Base-by-base conservation (phyloP, 2,888 invertebrate species). In the Cephus rjabovi region DNA sequence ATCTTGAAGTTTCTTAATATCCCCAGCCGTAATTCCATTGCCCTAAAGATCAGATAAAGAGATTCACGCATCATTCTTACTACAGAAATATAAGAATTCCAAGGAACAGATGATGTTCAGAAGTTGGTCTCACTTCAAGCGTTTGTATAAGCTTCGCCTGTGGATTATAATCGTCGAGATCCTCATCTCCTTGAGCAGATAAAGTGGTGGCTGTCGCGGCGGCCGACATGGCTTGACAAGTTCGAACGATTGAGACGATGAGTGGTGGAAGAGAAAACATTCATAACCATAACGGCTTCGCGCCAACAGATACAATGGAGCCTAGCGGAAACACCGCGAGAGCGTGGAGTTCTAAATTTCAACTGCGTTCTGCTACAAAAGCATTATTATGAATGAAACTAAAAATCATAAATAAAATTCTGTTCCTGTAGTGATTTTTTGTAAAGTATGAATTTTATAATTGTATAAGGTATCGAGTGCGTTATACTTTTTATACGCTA, bases 1-100 rank as follows among this genome's bases (percentile, higher is more conserved):
- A 89, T 98, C 98, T 90, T 96, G 95, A 69, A 99, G 92, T 89
- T 98, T 98, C 91, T 98, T 98, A 2, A 99, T 95, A 90, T 99
- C 99, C 3, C 95, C 95, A 6, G 96, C 94, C 82, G 96, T 96
- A 76, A 99, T 98, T 37, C 98, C 98, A 94, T 97, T 96, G 23
- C 96, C 96, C 98, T 98, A 86, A 23, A n/a, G 31, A 12, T 69
- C 34, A 69, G n/a, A 33, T 34, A 34, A 71, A 76, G 33, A 37
- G 37, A 75, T 68, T 31, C 68, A 56, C 9, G 56, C 23, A 56
- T 56, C 23, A 23, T 56, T 6, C 23, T 56, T 23, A 15, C 23
- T 56, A 9, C 23, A 56, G 40, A 56, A 56, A 33, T 30, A n/a
- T n/a, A 34, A 35, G 33, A 33, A 30, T 1, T n/a, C 1, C 30